Percentiles rank a stretch among this genome's conserved stretches.
phyloP scores from a whole-genome alignment of 2,113 vertebrate species.

The Lepisosteus osseus region DNA sequence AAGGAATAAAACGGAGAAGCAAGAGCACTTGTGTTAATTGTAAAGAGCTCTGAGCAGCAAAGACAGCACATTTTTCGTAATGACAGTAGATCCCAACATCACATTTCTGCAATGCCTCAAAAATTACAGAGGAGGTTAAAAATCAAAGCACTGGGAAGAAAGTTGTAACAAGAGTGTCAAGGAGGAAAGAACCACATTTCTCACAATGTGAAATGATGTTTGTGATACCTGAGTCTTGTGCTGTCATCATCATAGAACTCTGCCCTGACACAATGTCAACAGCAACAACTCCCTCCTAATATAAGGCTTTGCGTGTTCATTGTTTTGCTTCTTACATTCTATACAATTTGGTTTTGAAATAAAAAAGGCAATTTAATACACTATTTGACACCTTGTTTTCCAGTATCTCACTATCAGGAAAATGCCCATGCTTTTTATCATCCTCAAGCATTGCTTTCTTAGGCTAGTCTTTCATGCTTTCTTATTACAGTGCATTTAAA shows the following conservation, averaged over 20 bases:
- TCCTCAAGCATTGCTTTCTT: background rate
- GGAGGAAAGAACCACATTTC: background rate
- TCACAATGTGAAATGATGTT: constrained; percentile 9
- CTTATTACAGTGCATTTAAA: background rate
- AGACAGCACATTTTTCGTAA: no score
- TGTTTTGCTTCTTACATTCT: constrained; percentile 20
- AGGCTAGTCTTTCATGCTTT: no score
- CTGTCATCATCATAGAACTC: background rate
- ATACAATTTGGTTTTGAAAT: constrained; percentile 34
- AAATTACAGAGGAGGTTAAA: no score
- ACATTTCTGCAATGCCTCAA: no score
- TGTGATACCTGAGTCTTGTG: constrained; percentile 34
- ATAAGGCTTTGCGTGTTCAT: constrained; percentile 31
- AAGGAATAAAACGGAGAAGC: background rate
- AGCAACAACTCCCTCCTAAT: constrained; percentile 16
- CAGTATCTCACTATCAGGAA: background rate
- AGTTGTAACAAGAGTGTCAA: no score
- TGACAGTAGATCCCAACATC: no score
- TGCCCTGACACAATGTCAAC: background rate
- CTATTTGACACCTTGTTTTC: background rate
- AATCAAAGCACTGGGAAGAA: no score
- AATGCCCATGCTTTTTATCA: background rate
- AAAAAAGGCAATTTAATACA: constrained; percentile 8
- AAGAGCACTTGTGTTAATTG: background rate
- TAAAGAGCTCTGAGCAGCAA: background rate